These are phyloP conservation scores for Diorhabda carinulata DNA, from an alignment of 1,140 invertebrate genomes.

Conservation along the genomic window DNA sequence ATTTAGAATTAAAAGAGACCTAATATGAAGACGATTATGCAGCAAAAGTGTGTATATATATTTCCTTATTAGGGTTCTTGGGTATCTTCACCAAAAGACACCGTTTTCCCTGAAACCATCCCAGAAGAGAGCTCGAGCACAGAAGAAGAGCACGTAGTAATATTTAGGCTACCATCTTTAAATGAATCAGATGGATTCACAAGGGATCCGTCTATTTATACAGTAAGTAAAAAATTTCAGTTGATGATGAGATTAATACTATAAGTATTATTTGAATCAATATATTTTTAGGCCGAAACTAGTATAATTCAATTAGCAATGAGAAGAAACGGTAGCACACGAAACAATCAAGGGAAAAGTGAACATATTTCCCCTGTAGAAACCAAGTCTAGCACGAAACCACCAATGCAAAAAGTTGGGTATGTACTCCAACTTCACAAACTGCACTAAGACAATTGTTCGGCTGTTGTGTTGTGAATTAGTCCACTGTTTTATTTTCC, in stretches of 20 bases:
- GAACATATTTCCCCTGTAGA: conserved; percentile 50
- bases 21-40: no score
- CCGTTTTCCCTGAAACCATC: conserved; percentile 84
- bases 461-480: no score
- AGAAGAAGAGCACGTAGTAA: conserved; percentile 86
- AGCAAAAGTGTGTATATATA: no score
- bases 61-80: conserved; percentile 55
- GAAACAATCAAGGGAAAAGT: conserved; percentile 47
- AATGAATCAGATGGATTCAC: conserved; percentile 60
- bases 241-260: neutral
- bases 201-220: conserved; percentile 61
- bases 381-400: conserved; percentile 50
- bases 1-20: no score
- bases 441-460: no score
- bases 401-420: conserved; percentile 58
- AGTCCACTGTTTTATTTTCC: no score
- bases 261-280: conserved; percentile 9
- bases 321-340: conserved; percentile 47
- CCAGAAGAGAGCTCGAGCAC: conserved; percentile 88
- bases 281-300: conserved; percentile 51
- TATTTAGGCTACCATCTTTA: conserved; percentile 70
- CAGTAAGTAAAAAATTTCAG: conserved; percentile 49
- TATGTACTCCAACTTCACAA: conserved; percentile 29
- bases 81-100: conserved; percentile 81
- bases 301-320: conserved; percentile 59